Evolutionary conservation across 2,888 invertebrate genomes (phyloP), one percentile per base, ranked within the genome.

Genomic region (Drosophila atroscutellata): DNA sequence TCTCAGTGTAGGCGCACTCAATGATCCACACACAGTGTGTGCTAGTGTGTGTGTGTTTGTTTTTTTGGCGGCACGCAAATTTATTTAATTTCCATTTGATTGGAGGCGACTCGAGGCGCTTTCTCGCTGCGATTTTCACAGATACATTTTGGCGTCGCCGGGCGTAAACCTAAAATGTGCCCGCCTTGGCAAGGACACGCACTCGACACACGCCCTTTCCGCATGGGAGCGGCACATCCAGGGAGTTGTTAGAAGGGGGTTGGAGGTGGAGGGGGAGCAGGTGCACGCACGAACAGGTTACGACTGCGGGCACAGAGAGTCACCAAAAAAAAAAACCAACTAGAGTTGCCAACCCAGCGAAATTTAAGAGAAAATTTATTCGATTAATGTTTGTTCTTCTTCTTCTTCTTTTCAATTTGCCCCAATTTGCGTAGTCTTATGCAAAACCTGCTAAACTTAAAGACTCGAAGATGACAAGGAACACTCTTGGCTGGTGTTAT

Each of bases 31-130:
- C 20, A 24, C 5, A 26, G 2, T 13, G 11, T 45, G 11, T 42
- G 11, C 11, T 11, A 42, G 20, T 20, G 42, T 42, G 11, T 18
- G 9, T 26, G 9, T 26, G 18, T 55, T 13, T 36, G 24, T 52
- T 20, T 24, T 52, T 9, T 36, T 37, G 11, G 34, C 49, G 24
- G 71, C 85, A 86, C 90, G 90, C 85, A 85, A 85, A 77, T 79
- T 68, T 77, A 65, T 72, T 68, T 80, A 89, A 86, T 86, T 89
- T 86, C 74, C 85, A 75, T 86, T 87, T 87, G 90, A 89, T 86
- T 86, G 89, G 85, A 84, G 49, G 75, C 83, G 78, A 78, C 71
- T 34, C 55, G 65, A 66, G 68, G 47, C 66, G 62, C 64, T 75
- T 59, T 49, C 54, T 63, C 39, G 64, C 11, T 56, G 59, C 75